Base-by-base conservation (phyloP, 2,888 invertebrate genomes). In the Drymonia ruficornis region DNA sequence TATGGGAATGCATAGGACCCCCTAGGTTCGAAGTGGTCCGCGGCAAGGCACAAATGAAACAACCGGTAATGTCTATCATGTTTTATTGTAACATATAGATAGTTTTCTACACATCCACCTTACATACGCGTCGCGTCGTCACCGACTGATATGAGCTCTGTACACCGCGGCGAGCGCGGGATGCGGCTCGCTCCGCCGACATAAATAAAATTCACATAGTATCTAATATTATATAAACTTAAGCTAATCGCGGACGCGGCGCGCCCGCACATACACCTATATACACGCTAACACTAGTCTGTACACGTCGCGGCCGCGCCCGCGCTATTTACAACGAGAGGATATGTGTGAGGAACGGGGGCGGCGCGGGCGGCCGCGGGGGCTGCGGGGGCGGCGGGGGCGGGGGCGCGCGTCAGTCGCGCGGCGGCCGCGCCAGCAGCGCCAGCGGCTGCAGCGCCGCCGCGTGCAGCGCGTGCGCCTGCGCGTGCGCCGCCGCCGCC, bases 401-500 rank as follows among this genome's bases (percentile, higher is more conserved):
- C 18, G 43, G 19, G 43, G 43, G 28, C 18, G 45, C 85, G 84
- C 80, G 88, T 82, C 73, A 87, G 82, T 81, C 87, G 79, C 77
- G 89, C 78, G 76, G 70, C 93, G 80, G 59, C 93, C 49, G 94
- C 91, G 81, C 94, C 84, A 61, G 93, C 89, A 46, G 94, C 91
- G 55, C 94, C 58, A 71, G 93, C 58, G 89, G 89, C 59, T 74
- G 76, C 36, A 94, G 94, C 62, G 72, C 67, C 72, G 94, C 94
- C n/a, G 83, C 94, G 93, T 65, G 94, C 76, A 94, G 94, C 46
- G 83, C 94, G 93, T 64, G 94, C 89, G 54, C 93, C 51, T 56
- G 74, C 61, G 62, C 55, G 95, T 56, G 68, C 49, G 64, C 65
- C 48, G 55, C 53, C 18, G 49, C 65, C 59, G 50, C 61, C 63